phyloP scores from a whole-genome alignment of 2,888 invertebrate genomes.

The Nesidiocoris tenuis region DNA sequence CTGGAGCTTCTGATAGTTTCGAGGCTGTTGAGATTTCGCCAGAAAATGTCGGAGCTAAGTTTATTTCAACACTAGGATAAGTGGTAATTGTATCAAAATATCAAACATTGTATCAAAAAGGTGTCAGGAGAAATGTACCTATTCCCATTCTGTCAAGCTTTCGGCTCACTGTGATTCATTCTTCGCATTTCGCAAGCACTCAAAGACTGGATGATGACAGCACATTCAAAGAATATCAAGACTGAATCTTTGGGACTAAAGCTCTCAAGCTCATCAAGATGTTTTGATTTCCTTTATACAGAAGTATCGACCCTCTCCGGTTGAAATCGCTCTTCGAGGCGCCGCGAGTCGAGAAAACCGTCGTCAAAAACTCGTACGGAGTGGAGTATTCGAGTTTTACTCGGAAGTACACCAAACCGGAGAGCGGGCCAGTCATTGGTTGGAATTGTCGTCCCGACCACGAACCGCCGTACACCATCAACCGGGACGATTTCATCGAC shows the following conservation, averaged over 20 bases:
- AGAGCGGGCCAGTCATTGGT: not conserved
- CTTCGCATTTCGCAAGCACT: not conserved
- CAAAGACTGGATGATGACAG: not conserved
- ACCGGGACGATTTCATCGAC: constrained; percentile 47
- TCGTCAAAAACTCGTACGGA: constrained; percentile 17
- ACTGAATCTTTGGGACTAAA: not conserved
- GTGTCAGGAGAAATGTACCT: not conserved
- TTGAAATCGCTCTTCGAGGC: constrained; percentile 25
- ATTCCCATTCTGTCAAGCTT: not conserved
- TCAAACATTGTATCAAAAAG: too few relatives aligned
- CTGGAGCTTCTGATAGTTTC: too few relatives aligned
- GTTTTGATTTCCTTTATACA: constrained; percentile 1
- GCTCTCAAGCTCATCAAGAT: not conserved
- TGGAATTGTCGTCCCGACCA: constrained; percentile 15
- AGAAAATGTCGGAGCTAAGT: too few relatives aligned
- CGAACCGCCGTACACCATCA: constrained; percentile 31
- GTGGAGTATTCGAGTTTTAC: constrained; percentile 35
- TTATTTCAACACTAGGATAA: too few relatives aligned
- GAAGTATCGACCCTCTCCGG: constrained; percentile 26
- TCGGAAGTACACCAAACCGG: constrained; percentile 16
- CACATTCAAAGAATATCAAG: not conserved
- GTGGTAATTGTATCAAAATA: too few relatives aligned
- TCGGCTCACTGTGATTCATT: not conserved
- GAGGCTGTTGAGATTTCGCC: too few relatives aligned
- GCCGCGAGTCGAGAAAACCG: not conserved